phyloP scores from a whole-genome alignment of 2,888 invertebrate species.

The Uloborus plumipes region DNA sequence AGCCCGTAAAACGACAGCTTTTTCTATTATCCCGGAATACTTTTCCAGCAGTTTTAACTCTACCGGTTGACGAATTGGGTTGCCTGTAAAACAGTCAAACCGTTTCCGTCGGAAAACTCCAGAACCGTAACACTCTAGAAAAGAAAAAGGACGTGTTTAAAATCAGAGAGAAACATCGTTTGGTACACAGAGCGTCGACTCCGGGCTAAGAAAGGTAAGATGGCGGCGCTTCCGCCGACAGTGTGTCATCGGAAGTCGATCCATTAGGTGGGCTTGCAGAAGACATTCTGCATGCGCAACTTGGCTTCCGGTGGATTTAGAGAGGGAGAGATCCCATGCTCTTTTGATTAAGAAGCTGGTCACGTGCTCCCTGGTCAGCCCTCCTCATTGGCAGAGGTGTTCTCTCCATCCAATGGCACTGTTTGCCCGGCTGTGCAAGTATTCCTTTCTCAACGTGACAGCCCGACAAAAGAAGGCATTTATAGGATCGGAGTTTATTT shows the following conservation, averaged over 20 bases:
- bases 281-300: constrained; percentile 62
- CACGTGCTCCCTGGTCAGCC: constrained; percentile 56
- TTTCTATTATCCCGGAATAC: constrained; percentile 19
- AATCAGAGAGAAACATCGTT: constrained; percentile 50
- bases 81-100: constrained; percentile 61
- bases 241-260: constrained; percentile 66
- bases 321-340: constrained; percentile 3
- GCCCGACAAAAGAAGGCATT: too few species aligned
- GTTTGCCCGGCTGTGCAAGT: constrained; percentile 11
- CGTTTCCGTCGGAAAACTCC: constrained; percentile 55
- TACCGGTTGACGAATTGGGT: constrained; percentile 43
- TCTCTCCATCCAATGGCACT: constrained; percentile 14
- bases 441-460: not conserved
- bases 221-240: constrained; percentile 59
- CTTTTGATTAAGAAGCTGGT: constrained; percentile 57
- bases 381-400: constrained; percentile 9
- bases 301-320: constrained; percentile 42
- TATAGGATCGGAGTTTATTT: too few species aligned
- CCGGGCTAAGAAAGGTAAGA: constrained; percentile 47
- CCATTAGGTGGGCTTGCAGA: constrained; percentile 64
- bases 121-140: constrained; percentile 12
- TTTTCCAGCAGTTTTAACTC: constrained; percentile 25
- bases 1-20: constrained; percentile 1
- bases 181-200: constrained; percentile 29
- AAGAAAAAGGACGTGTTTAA: constrained; percentile 48